phyloP scores from a whole-genome alignment of 64 coral and sea anemone genomes.

The Porites lutea region DNA sequence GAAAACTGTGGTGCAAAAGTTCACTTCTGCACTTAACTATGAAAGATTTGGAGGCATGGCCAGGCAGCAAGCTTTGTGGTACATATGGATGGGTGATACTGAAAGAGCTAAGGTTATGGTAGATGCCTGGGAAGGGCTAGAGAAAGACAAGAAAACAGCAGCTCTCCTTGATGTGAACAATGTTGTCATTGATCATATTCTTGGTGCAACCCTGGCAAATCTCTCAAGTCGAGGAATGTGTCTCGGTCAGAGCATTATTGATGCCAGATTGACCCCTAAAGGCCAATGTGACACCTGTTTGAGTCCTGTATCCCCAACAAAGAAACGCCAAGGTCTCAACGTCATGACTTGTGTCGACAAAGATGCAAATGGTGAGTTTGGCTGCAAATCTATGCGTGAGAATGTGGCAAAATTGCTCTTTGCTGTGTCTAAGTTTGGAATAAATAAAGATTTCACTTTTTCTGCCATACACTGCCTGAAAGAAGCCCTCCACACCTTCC shows the following conservation, averaged over 20 bases:
- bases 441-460: conserved; percentile 9
- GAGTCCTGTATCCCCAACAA: not conserved
- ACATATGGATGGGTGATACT: conserved; percentile 46
- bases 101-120: conserved; percentile 34
- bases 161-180: not conserved
- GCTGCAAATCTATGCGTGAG: not conserved
- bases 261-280: conserved; percentile 20
- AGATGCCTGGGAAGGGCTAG: conserved; percentile 44
- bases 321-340: not conserved
- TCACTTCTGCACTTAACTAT: conserved; percentile 23
- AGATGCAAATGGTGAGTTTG: conserved; percentile 58
- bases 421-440: conserved; percentile 50
- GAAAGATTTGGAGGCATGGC: conserved; percentile 57
- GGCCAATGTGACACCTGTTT: conserved; percentile 43
- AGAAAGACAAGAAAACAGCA: not conserved
- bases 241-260: conserved; percentile 23
- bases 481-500: conserved; percentile 46
- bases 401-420: conserved; percentile 41
- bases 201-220: conserved; percentile 28
- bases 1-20: conserved; percentile 31
- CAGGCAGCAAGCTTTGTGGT: conserved; percentile 19
- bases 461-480: conserved; percentile 35
- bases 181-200: conserved; percentile 18
- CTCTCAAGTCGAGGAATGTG: conserved; percentile 25
- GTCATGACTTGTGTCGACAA: conserved; percentile 48